Conservation (phyloP, 1,140 invertebrate genomes). For the Drosophila rhopaloa region DNA sequence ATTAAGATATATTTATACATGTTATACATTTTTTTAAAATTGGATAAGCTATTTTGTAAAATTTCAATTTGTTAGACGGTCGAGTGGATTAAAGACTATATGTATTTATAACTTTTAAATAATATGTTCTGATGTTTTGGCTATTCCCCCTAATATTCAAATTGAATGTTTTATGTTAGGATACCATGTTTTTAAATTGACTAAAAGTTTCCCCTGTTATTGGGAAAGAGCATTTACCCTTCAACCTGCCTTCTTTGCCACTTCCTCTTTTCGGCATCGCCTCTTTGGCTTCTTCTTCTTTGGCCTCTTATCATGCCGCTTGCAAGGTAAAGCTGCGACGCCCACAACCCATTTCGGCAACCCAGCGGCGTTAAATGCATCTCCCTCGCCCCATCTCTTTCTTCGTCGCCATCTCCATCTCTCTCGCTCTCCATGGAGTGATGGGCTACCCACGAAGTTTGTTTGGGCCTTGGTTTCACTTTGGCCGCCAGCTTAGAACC, state of each 20-base stretch:
- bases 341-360: conserved; percentile 51
- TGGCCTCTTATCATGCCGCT: conserved; percentile 46
- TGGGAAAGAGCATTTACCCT: conserved; percentile 3
- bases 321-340: conserved; percentile 50
- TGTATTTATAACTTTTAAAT: neutral
- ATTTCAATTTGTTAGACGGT: too few species aligned
- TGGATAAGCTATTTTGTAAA: too few species aligned
- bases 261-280: neutral
- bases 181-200: too few species aligned
- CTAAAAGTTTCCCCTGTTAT: too few species aligned
- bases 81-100: neutral
- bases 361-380: conserved; percentile 56
- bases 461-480: conserved; percentile 47
- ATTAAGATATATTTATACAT: too few species aligned
- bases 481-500: conserved; percentile 31
- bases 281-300: neutral
- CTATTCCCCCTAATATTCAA: too few species aligned
- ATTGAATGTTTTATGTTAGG: too few species aligned
- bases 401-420: neutral
- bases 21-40: too few species aligned
- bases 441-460: conserved; percentile 44
- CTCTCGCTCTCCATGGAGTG: conserved; percentile 1
- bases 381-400: conserved; percentile 10
- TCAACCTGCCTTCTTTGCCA: conserved; percentile 1
- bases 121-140: neutral